Base-by-base conservation (phyloP, 2,113 vertebrate genomes). In the Tragelaphus buxtoni region DNA sequence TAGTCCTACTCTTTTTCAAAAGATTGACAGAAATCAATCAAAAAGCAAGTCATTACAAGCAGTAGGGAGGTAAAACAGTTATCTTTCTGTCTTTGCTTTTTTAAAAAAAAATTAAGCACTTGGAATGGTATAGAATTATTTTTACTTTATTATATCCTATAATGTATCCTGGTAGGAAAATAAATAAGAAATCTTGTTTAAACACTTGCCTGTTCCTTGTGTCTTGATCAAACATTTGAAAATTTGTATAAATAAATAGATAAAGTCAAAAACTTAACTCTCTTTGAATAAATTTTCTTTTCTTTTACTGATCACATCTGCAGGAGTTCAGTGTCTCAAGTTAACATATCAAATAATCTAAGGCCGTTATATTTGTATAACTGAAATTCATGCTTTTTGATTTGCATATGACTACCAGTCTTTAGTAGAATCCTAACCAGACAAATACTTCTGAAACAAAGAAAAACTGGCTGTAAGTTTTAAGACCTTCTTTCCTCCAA, bases 341-440 rank as follows among this genome's bases (percentile, higher is more conserved):
- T 88, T 95, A 87, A 91, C 58, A 79, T 51, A 93, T 55, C 69
- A 96, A 17, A 86, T 87, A 79, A 14, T 76, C 35, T 89, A 53
- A 79, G 63, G 80, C 74, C 12, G 76, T 72, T 65, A 16, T 76
- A 98, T 97, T 97, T 97, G 96, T 89, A 93, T 97, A 97, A 97
- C 94, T 97, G 96, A 97, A 97, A 96, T 53, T 76, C 42, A 16
- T 91, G 76, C 85, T 53, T 85, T 92, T 94, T 63, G 61, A 91
- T 97, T 97, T 96, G 49, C 85, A 79, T 56, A 17, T 93, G 86
- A 60, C 47, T 56, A 14, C 47, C 77, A 91, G 80, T 49, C 72
- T 93, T 60, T 13, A 76, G 63, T 28, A 60, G 81, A 86, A 90
- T 87, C 51, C 49, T 90, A 92, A 77, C 49, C 22, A 96, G 18